Base-by-base conservation (phyloP, 2,797 vertebrate genomes). In the Todus mexicanus region DNA sequence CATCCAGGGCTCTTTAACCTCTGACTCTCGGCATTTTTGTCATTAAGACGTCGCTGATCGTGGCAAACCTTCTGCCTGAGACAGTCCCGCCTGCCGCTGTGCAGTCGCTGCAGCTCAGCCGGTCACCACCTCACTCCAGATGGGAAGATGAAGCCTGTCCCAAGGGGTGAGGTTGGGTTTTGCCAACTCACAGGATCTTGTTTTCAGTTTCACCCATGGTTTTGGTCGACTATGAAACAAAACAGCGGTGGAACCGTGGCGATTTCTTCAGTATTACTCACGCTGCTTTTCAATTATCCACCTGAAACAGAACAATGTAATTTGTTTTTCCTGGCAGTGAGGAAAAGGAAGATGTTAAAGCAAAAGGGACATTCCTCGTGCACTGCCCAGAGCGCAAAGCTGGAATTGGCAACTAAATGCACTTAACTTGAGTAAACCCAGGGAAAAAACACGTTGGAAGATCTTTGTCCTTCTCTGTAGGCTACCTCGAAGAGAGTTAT, bases 41-140 rank as follows among this genome's bases (percentile, higher is more conserved):
- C 9, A 0, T 4, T 22, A 27, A 50, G 61, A 14, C 31, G 5
- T 11, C 10, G 47, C 20, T 40, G 50, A 43, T 57, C 0, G 2
- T 9, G 37, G 51, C 63, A 33, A 57, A 60, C 5, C 48, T 74
- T 38, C 75, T 54, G 19, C 50, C 10, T 21, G 27, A 79, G 35
- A 42, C 38, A 31, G 35, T 29, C 48, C 75, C 71, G 69, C 64
- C 73, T 23, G 63, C 57, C 60, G 50, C 61, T 18, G 4, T 7
- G 56, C 43, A 11, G 51, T 4, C 59, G 40, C 66, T 33, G 56
- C 29, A 64, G 26, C 72, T 12, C 2, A 2, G 35, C 37, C 0
- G 2, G 26, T 38, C 48, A 18, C 45, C 1, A 0, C 11, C 40
- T n/a, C 1, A 1, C 57, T 53, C 59, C 66, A 10, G 17, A 29